A percentile compares a stretch with the other conserved stretches of the same genome.
These are phyloP conservation scores for Capra hircus DNA, from an alignment of 2,113 vertebrate genomes.

Conservation along the genomic window DNA sequence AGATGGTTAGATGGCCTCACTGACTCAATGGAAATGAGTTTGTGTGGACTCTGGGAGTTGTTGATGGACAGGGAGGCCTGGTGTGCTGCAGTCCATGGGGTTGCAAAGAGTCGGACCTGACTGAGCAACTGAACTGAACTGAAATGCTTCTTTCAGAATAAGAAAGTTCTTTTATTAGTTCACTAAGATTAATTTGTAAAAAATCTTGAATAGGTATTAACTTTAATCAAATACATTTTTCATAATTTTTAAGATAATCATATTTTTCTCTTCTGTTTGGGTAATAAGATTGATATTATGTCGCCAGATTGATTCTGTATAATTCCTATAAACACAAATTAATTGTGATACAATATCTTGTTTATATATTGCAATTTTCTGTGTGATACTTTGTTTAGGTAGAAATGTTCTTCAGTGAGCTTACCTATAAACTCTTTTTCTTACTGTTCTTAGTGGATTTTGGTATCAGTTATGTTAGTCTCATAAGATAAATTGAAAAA, in stretches of 20 bases:
- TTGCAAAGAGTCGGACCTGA: too few relatives aligned
- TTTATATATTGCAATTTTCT: not conserved
- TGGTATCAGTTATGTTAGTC: not conserved
- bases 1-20: too few relatives aligned
- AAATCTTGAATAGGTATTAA: not conserved
- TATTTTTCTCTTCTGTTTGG: not conserved
- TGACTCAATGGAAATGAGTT: too few relatives aligned
- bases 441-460: not conserved
- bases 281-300: not conserved
- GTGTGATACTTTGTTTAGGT: not conserved
- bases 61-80: too few relatives aligned
- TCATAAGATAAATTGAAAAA: not conserved
- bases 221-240: not conserved
- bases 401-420: not conserved
- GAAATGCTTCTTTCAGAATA: not conserved
- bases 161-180: not conserved
- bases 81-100: too few relatives aligned
- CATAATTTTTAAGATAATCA: not conserved
- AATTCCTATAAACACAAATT: not conserved
- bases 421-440: not conserved
- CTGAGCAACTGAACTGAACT: not conserved
- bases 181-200: not conserved
- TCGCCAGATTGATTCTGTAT: not conserved
- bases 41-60: fast-evolving
- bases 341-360: not conserved